Base-by-base conservation (phyloP, 2,113 vertebrate genomes). In the Rhea americana region DNA sequence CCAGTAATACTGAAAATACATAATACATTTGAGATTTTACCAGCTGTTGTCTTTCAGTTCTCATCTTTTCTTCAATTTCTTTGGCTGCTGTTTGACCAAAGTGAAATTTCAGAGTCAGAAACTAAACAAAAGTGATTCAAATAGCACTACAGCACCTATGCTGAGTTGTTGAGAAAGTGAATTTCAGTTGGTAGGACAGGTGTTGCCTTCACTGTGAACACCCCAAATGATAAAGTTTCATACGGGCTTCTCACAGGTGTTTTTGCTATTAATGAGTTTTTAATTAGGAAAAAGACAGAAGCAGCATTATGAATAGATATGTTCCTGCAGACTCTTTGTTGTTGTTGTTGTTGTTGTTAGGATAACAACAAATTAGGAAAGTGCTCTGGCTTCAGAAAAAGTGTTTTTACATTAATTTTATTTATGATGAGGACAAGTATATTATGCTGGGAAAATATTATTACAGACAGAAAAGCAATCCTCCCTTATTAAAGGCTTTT, bases 181-280 rank as follows among this genome's bases (percentile, higher is more conserved):
- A 61, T 78, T 88, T 81, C 62, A 39, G 2, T 45, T 66, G 15
- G 61, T 37, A 58, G 1, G 18, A 21, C 22, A 28, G 51, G 11
- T 76, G 26, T 43, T 35, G n/a, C 7, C 41, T 93, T 90, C 74
- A n/a, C 0, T 85, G 43, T 72, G 62, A 82, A 68, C 56, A 82
- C 84, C 66, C n/a, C 74, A 87, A 68, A 73, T 76, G 21, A 72
- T 53, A 65, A 24, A 4, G 26, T 82, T 18, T 91, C 58, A 55
- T 70, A 39, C 73, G 58, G 2, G 21, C 75, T 87, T 90, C 59
- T 66, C 67, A 53, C 9, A 68, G 68, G 39, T 50, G 15, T 70
- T 41, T 92, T 92, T 94, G 84, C 94, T 96, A 87, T 89, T 91
- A 93, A 94, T 93, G 77, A 92, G 26, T 11, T 85, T 94, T 70